phyloP scores from a whole-genome alignment of 2,797 vertebrate genomes.

The Gymnoscopelus microlampas region DNA sequence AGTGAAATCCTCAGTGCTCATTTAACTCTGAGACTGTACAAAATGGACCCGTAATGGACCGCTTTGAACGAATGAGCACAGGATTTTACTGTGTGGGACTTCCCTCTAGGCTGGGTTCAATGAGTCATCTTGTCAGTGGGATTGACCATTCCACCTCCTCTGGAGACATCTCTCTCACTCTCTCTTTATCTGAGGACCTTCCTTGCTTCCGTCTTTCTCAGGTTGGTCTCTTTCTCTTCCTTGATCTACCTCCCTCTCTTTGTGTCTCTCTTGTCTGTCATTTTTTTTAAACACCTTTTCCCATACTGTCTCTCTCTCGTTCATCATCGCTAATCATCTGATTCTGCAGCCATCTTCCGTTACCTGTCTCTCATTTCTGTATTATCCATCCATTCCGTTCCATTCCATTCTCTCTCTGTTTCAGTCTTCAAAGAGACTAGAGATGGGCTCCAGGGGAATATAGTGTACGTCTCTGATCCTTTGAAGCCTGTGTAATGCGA shows the following conservation, averaged over 20 bases:
- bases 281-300: neutral
- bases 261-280: neutral
- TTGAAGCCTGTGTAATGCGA: conserved; percentile 34
- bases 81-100: conserved; percentile 23
- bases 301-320: too few relatives aligned
- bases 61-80: conserved; percentile 1
- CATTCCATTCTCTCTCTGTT: conserved; percentile 15
- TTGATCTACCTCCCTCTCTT: neutral
- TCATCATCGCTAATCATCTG: too few relatives aligned
- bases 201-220: too few relatives aligned
- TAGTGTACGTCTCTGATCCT: conserved; percentile 33
- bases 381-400: neutral
- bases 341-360: neutral
- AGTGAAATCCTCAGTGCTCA: too few relatives aligned
- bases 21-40: too few relatives aligned
- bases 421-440: conserved; percentile 2
- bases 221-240: too few relatives aligned
- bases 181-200: conserved; percentile 4
- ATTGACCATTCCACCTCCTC: conserved; percentile 49
- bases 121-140: conserved; percentile 51
- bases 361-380: neutral
- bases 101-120: conserved; percentile 42
- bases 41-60: too few relatives aligned
- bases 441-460: conserved; percentile 41
- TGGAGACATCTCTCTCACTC: conserved; percentile 20